A percentile compares a stretch with the other conserved stretches of the same genome.
phyloP scores from a whole-genome alignment of 2,113 vertebrate species.

The Otolemur garnettii region DNA sequence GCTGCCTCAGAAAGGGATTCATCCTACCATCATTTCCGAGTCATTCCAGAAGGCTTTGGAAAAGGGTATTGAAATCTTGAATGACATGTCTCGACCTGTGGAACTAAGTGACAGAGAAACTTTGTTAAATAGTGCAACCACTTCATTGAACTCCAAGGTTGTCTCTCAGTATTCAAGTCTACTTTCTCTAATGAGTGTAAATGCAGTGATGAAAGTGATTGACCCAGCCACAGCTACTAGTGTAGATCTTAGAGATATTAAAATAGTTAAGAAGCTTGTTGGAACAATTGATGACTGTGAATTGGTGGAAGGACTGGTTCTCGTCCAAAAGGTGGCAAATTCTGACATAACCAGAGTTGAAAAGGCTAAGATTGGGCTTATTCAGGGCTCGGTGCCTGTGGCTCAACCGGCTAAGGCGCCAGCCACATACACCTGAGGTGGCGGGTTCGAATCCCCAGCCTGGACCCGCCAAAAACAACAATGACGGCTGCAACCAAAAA shows the following conservation, averaged over 20 bases:
- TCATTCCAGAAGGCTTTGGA: constrained; percentile 99
- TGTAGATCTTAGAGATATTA: constrained; percentile 97
- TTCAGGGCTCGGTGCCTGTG: too few species aligned
- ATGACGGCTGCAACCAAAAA: too few species aligned
- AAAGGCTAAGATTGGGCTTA: constrained; percentile 99
- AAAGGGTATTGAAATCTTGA: constrained; percentile 94
- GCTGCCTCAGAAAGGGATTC: constrained; percentile 98
- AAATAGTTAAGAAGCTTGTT: constrained; percentile 97
- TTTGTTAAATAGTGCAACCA: constrained; percentile 97
- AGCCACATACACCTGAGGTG: too few species aligned
- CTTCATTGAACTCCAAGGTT: constrained; percentile 97
- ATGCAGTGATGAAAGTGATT: constrained; percentile 98
- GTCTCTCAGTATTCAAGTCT: constrained; percentile 99
- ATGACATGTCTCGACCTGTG: constrained; percentile 93
- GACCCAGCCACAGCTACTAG: constrained; percentile 94
- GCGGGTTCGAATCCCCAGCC: too few species aligned
- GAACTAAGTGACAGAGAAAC: constrained; percentile 96
- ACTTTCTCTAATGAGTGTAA: constrained; percentile 99
- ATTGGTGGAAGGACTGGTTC: constrained; percentile 96
- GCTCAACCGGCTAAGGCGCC: too few species aligned
- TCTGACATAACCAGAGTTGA: constrained; percentile 94
- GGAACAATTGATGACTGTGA: constrained; percentile 99
- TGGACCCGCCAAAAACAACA: too few species aligned
- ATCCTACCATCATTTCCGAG: constrained; percentile 98
- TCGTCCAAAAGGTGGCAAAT: constrained; percentile 95